A percentile compares a stretch with the other conserved stretches of the same genome.
These are phyloP conservation scores for Tiliacea citrago DNA, from an alignment of 2,888 invertebrate species.

Conservation along the genomic window DNA sequence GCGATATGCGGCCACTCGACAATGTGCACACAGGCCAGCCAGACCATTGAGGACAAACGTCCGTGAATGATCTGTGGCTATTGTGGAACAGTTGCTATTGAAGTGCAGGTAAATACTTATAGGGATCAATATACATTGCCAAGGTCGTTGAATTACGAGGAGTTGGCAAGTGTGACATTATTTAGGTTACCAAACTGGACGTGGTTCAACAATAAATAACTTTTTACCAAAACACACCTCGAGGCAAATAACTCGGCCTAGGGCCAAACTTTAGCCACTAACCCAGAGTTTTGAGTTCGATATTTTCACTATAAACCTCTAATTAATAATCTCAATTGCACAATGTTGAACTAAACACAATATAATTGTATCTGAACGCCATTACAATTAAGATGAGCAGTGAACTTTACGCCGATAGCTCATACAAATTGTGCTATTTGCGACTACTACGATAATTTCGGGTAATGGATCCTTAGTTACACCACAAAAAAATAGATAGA, in stretches of 20 bases:
- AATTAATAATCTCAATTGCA: background rate
- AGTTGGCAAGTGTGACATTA: background rate
- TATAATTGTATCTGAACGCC: conserved; percentile 11
- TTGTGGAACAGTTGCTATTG: conserved; percentile 24
- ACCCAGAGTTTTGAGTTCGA: background rate
- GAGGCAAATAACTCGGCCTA: background rate
- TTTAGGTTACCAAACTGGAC: background rate
- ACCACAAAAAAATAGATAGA: background rate
- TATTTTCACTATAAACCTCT: background rate
- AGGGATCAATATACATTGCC: background rate
- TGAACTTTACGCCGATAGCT: conserved; percentile 24
- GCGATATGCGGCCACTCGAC: conserved; percentile 27
- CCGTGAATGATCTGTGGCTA: conserved; percentile 59
- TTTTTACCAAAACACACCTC: background rate
- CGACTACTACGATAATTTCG: conserved; percentile 40
- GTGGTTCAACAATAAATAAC: background rate
- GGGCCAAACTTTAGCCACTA: background rate
- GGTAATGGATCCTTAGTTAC: conserved; percentile 27
- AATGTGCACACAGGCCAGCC: conserved; percentile 21
- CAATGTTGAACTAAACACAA: conserved; percentile 7
- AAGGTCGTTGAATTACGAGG: background rate
- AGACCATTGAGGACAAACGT: conserved; percentile 43
- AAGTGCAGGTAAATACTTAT: background rate
- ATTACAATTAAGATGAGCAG: conserved; percentile 33
- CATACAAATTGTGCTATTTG: conserved; percentile 42